Evolutionary conservation across 2,113 vertebrate genomes (phyloP).

Genomic region (Tupaia chinensis): DNA sequence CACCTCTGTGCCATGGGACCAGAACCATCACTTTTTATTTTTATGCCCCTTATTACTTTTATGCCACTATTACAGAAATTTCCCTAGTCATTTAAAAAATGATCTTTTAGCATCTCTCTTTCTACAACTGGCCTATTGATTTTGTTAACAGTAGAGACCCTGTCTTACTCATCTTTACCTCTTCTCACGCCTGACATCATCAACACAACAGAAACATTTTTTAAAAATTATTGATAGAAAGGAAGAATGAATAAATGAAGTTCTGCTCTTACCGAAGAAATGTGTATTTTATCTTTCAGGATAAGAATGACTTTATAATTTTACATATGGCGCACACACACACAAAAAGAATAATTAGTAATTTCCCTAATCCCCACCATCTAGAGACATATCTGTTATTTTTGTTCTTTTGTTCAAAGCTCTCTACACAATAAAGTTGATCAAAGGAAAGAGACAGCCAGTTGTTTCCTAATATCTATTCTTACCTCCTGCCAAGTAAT

Average conservation of each 20-base stretch:
- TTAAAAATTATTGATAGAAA: not conserved
- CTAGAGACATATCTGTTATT: not conserved
- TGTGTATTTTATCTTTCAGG: not conserved
- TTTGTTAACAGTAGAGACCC: not conserved
- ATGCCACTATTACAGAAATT: not conserved
- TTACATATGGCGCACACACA: not conserved
- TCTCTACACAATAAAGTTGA: not conserved
- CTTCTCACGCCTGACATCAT: not conserved
- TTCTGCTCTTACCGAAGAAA: not conserved
- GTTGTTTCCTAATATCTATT: not conserved
- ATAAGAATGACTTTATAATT: not conserved
- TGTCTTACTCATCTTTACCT: not conserved
- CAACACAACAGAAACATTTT: not conserved
- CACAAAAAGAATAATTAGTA: not conserved
- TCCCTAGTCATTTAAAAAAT: not conserved
- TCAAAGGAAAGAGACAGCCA: not conserved
- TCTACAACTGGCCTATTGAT: not conserved
- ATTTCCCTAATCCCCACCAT: not conserved
- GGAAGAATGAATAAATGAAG: not conserved
- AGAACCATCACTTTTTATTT: not conserved
- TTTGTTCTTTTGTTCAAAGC: not conserved
- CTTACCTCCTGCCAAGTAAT: not conserved
- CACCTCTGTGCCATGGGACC: too few species aligned
- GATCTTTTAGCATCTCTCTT: not conserved
- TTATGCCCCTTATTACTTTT: not conserved